Evolutionary conservation across 1,140 invertebrate genomes (phyloP).

Genomic region (Musca domestica): DNA sequence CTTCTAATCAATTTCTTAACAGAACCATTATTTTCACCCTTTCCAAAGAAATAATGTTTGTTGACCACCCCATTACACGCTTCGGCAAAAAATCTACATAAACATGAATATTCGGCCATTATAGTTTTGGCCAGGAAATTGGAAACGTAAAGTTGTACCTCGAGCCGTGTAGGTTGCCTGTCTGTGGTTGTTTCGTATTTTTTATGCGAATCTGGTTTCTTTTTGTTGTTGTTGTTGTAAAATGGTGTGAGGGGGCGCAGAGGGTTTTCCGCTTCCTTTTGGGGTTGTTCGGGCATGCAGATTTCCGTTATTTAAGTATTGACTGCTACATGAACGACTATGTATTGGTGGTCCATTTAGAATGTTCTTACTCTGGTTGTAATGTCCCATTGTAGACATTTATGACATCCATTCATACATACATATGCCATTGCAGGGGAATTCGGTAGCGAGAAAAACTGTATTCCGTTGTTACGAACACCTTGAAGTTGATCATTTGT

Average conservation of each 20-base stretch:
- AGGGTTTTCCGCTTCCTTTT: slow-evolving; percentile 19
- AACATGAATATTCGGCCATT: background rate
- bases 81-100: too few relatives aligned
- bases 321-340: background rate
- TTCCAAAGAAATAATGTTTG: too few relatives aligned
- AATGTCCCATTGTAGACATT: too few relatives aligned
- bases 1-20: too few relatives aligned
- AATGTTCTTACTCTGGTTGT: too few relatives aligned
- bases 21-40: too few relatives aligned
- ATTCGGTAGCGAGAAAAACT: background rate
- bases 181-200: slow-evolving; percentile 15
- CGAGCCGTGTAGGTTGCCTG: background rate
- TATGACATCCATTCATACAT: too few relatives aligned
- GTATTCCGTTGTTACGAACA: background rate
- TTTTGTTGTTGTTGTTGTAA: too few relatives aligned
- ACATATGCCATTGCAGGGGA: background rate
- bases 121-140: slow-evolving; percentile 26
- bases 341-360: too few relatives aligned
- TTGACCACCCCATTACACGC: too few relatives aligned
- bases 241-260: too few relatives aligned
- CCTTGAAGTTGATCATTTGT: background rate
- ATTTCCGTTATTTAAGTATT: slow-evolving; percentile 28
- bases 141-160: slow-evolving; percentile 26
- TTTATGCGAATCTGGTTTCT: background rate
- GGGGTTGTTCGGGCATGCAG: slow-evolving; percentile 10